phyloP scores from a whole-genome alignment of 1,140 invertebrate genomes.

The Cydia splendana region DNA sequence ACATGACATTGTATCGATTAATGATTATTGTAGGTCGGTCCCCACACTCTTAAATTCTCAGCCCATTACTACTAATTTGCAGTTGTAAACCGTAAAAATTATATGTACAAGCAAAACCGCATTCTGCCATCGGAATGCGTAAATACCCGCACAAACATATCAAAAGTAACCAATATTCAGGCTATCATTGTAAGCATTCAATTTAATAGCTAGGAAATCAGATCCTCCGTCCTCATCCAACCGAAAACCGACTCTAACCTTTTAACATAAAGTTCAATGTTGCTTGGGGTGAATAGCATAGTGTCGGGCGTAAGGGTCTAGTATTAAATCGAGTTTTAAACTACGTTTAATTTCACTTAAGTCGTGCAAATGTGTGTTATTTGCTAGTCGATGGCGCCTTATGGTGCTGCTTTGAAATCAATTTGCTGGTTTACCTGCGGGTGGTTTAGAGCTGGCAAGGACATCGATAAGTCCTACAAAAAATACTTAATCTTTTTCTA shows the following conservation, averaged over 20 bases:
- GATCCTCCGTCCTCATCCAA: not conserved
- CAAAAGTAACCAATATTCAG: slow-evolving; percentile 17
- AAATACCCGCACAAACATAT: slow-evolving; percentile 8
- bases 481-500: not conserved
- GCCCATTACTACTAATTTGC: not conserved
- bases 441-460: slow-evolving; percentile 22
- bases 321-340: slow-evolving; percentile 46
- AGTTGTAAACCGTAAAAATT: not conserved
- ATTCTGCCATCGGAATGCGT: slow-evolving; percentile 8
- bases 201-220: slow-evolving; percentile 27
- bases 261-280: not conserved
- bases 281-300: slow-evolving; percentile 1
- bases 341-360: slow-evolving; percentile 53
- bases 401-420: slow-evolving; percentile 38
- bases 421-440: slow-evolving; percentile 38
- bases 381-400: slow-evolving; percentile 37
- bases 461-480: slow-evolving; percentile 34
- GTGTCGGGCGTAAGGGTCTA: slow-evolving; percentile 33
- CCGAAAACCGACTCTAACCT: not conserved
- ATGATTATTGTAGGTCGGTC: not conserved
- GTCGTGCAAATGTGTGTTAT: slow-evolving; percentile 45
- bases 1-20: not conserved
- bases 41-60: not conserved
- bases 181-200: slow-evolving; percentile 22
- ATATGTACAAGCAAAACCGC: slow-evolving; percentile 1